Conservation (phyloP, 2,888 invertebrate species). For the Eilema sororculum region DNA sequence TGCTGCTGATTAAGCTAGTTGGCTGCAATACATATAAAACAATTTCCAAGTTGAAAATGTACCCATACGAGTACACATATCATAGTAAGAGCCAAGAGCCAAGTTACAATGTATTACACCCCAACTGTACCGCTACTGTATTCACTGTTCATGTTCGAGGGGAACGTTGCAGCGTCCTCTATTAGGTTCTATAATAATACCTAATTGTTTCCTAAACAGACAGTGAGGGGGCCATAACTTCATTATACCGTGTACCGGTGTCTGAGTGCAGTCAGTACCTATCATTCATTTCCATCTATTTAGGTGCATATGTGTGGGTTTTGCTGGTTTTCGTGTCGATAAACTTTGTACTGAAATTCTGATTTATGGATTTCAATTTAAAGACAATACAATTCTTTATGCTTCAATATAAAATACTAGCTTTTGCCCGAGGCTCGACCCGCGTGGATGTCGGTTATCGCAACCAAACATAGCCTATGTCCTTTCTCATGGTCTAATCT, state of each 20-base stretch:
- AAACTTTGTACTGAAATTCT: neutral
- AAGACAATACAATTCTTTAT: neutral
- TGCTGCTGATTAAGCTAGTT: too few species aligned
- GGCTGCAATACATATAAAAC: neutral
- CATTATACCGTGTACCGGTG: slow-evolving; percentile 62
- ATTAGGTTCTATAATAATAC: slow-evolving; percentile 76
- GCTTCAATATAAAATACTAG: too few species aligned
- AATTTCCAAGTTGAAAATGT: neutral
- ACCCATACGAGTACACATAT: neutral
- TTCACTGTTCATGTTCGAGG: slow-evolving; percentile 19
- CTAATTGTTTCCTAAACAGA: slow-evolving; percentile 85
- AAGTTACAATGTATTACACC: neutral
- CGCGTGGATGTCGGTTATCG: too few species aligned
- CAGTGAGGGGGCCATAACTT: slow-evolving; percentile 73
- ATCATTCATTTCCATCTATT: slow-evolving; percentile 41
- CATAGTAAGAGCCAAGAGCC: neutral
- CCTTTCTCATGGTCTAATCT: too few species aligned
- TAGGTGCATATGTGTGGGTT: slow-evolving; percentile 8
- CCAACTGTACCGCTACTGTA: neutral
- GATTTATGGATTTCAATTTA: neutral
- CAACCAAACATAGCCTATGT: too few species aligned
- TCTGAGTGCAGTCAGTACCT: slow-evolving; percentile 53
- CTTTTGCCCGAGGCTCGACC: too few species aligned
- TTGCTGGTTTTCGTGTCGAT: neutral
- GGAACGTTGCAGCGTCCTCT: slow-evolving; percentile 29